Evolutionary conservation across 2,113 vertebrate genomes (phyloP), one percentile per base, ranked within the genome.

Genomic region (Arizona elegans): DNA sequence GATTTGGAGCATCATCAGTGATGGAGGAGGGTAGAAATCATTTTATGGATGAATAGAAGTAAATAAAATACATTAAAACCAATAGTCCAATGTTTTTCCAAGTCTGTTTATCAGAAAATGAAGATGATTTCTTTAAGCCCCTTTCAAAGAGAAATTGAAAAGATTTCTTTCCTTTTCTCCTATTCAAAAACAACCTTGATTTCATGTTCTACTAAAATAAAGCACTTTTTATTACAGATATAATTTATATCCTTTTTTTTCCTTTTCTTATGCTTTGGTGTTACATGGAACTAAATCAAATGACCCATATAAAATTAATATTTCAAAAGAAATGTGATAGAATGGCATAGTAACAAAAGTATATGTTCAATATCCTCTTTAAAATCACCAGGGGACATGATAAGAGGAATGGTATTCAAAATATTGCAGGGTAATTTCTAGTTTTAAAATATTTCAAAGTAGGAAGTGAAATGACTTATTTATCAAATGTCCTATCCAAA

Each of bases 401-500:
- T 70, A 15, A 24, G 43, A 38, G 92, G 93, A 92, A 62, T 1
- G 26, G 52, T 13, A 38, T 65, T 58, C 90, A 13, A 9, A 24
- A 75, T 93, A 86, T 89, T 88, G 6, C 91, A 47, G 38, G 91
- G 47, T 65, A 85, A 21, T 88, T 94, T 53, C 50, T 92, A 47
- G 55, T 93, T 92, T 93, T 52, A 89, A 92, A 91, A 94, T 65
- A 89, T 59, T 54, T 3, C 23, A 33, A 26, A 33, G 88, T 11
- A 56, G 47, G 93, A 91, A 91, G 19, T 90, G 62, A 86, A 38
- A 86, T 47, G 88, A 38, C 55, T 52, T 90, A 56, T 91, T 50
- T 52, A 26, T 50, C 38, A 91, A 58, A 93, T 58, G 59, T 23
- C 55, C 26, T n/a, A 17, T 94, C 96, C 94, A 95, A 92, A 43